Evolutionary conservation across 1,140 invertebrate species (phyloP).

Genomic region (Anastrepha ludens): DNA sequence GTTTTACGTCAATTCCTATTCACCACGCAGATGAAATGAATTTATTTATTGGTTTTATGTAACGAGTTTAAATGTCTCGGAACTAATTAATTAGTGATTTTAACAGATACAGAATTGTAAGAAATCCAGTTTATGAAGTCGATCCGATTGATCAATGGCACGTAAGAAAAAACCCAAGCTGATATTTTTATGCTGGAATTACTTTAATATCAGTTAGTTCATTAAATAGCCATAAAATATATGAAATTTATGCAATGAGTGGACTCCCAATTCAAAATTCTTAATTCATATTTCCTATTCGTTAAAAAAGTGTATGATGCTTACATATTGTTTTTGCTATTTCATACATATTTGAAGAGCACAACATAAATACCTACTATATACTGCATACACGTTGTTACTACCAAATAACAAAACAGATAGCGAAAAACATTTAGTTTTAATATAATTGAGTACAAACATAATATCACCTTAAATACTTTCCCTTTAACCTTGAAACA

Average conservation of each 20-base stretch:
- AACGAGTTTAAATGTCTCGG: slow-evolving; percentile 16
- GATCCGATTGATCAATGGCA: background rate
- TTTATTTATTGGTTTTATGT: slow-evolving; percentile 26
- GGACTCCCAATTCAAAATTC: background rate
- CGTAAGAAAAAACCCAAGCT: background rate
- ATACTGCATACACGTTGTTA: too few relatives aligned
- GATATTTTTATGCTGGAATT: background rate
- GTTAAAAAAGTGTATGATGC: background rate
- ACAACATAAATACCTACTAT: too few relatives aligned
- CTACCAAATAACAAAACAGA: too few relatives aligned
- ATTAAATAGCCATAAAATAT: background rate
- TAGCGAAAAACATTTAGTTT: too few relatives aligned
- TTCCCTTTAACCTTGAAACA: too few relatives aligned
- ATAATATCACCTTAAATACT: too few relatives aligned
- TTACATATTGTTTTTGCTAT: too few relatives aligned
- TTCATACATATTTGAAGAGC: too few relatives aligned
- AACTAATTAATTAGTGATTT: background rate
- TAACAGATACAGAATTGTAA: background rate
- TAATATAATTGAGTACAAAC: too few relatives aligned
- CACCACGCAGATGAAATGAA: background rate
- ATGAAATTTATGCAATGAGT: background rate
- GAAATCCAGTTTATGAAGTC: background rate
- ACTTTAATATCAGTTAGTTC: background rate
- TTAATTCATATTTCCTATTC: background rate
- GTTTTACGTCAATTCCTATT: background rate